These are phyloP conservation scores for Lophius piscatorius DNA, from an alignment of 2,113 vertebrate species.

Conservation along the genomic window DNA sequence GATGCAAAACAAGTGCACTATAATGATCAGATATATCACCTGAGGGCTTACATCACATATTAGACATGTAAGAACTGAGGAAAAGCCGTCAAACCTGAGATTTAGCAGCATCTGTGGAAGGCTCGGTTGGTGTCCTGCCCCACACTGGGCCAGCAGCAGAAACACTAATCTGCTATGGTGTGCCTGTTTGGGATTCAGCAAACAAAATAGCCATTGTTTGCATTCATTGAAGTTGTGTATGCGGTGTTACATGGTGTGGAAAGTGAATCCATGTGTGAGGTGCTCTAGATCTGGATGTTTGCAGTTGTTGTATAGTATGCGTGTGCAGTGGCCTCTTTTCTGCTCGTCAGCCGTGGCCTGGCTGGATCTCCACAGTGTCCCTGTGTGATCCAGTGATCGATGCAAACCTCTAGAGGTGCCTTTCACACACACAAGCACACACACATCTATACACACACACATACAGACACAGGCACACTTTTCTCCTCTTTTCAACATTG, in stretches of 20 bases:
- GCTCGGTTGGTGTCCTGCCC: slow-evolving; percentile 51
- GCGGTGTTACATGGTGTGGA: neutral
- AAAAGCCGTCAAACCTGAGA: slow-evolving; percentile 35
- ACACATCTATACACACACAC: slow-evolving; percentile 21
- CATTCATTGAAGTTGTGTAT: neutral
- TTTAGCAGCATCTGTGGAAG: slow-evolving; percentile 45
- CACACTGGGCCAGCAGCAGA: slow-evolving; percentile 41
- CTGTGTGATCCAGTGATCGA: slow-evolving; percentile 69
- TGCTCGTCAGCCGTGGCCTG: slow-evolving; percentile 31
- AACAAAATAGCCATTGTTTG: slow-evolving; percentile 35
- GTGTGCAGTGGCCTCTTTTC: slow-evolving; percentile 54
- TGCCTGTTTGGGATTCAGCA: slow-evolving; percentile 14
- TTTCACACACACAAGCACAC: slow-evolving; percentile 53
- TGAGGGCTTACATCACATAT: slow-evolving; percentile 18
- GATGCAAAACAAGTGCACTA: neutral
- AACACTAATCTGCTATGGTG: slow-evolving; percentile 31
- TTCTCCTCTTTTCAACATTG: slow-evolving; percentile 21
- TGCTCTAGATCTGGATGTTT: slow-evolving; percentile 9
- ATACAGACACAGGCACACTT: slow-evolving; percentile 15
- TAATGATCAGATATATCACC: slow-evolving; percentile 24
- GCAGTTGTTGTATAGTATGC: slow-evolving; percentile 4
- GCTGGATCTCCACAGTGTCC: slow-evolving; percentile 63
- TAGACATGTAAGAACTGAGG: slow-evolving; percentile 32
- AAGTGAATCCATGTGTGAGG: slow-evolving; percentile 31
- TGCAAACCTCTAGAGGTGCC: slow-evolving; percentile 81